A percentile compares a stretch with the other conserved stretches of the same genome.
phyloP scores from a whole-genome alignment of 2,113 vertebrate species.

The Sylvia atricapilla region DNA sequence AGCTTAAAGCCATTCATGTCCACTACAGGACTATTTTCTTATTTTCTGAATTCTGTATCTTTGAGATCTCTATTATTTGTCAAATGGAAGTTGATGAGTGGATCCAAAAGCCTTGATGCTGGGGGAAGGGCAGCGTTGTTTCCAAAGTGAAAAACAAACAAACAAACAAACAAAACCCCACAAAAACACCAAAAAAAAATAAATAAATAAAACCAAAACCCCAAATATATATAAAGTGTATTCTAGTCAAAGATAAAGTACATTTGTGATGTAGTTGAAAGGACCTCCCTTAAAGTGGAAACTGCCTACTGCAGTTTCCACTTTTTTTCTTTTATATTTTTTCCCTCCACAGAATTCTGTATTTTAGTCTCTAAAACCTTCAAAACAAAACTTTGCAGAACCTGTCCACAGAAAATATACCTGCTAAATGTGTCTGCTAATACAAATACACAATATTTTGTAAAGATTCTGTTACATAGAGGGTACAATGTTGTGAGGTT shows the following conservation, averaged over 20 bases:
- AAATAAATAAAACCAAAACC: no score
- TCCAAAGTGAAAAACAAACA: neutral
- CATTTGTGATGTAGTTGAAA: neutral
- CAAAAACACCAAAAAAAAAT: neutral
- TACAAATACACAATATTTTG: neutral
- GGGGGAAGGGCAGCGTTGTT: neutral
- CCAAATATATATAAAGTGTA: neutral
- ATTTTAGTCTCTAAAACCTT: neutral
- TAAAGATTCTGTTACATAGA: neutral
- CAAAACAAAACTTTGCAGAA: neutral
- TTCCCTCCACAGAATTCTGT: neutral
- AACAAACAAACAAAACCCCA: no score
- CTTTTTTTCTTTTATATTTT: neutral
- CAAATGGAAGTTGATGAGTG: accelerated
- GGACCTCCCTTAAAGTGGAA: neutral
- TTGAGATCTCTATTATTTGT: neutral
- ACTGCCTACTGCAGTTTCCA: neutral
- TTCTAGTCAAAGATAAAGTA: neutral
- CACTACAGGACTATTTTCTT: neutral
- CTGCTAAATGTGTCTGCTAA: neutral
- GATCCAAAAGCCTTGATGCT: neutral
- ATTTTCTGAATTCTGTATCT: neutral
- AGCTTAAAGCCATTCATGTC: neutral
- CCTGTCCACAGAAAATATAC: neutral
- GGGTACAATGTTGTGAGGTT: neutral